Base-by-base conservation (phyloP, 2,888 invertebrate genomes). In the Thalpophila matura region DNA sequence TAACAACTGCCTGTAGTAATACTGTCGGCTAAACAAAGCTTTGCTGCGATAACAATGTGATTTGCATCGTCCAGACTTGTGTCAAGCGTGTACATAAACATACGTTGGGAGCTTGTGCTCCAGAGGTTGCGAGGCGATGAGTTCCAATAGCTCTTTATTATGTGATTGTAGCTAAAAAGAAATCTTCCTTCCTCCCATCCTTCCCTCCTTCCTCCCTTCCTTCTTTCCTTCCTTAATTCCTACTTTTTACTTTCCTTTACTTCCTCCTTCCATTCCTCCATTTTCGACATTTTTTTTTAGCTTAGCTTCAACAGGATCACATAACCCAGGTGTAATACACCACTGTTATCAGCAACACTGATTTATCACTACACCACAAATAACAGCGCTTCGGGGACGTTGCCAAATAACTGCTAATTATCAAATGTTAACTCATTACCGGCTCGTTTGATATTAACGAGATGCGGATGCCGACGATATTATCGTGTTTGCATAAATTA, bases 381-480 rank as follows among this genome's bases (percentile, higher is more conserved):
- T 69, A 69, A 46, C 43, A 47, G 6, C 33, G 53, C 74, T 49
- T 16, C 51, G 55, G 70, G 55, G 24, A 46, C 27, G 10, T 16
- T 18, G 14, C 43, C 31, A 40, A 50, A 69, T 26, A 24, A 10
- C 26, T 14, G 45, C 51, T 71, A 49, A 71, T 71, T 70, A 71
- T 62, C 75, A 70, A 70, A 70, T 27, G 47, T 75, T 53, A 47
- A 53, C 68, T 59, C 55, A 74, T 74, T 74, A 55, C 49, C 18
- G n/a, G 14, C 16, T 40, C 31, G 26, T 38, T 35, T 18, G 29
- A 45, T 40, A 64, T 29, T 35, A 43, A 53, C 31, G 40, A 64
- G 43, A 47, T 62, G 9, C 24, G 24, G 16, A 46, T 42, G 20
- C 9, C 12, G 40, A 55, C n/a, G n/a, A n/a, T n/a, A n/a, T n/a